phyloP scores from a whole-genome alignment of 2,113 vertebrate species.

The Chinchilla lanigera region DNA sequence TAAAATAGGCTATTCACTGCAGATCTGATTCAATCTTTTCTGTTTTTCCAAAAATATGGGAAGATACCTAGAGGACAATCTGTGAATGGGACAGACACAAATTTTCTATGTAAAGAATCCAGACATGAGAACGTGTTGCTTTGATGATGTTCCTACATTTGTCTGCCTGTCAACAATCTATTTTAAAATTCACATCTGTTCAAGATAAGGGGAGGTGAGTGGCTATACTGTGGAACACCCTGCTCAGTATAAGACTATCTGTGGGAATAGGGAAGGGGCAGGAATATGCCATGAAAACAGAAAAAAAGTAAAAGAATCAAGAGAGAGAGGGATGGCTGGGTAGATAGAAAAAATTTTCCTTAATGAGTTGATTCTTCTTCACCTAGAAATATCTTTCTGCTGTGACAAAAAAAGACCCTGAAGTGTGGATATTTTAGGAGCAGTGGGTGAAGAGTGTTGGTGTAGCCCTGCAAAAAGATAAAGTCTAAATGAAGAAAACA shows the following conservation, averaged over 20 bases:
- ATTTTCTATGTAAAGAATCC: not conserved
- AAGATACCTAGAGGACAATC: not conserved
- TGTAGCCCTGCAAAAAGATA: not conserved
- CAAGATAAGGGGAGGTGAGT: not conserved
- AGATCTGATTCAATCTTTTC: not conserved
- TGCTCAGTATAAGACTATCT: not conserved
- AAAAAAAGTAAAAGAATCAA: not conserved
- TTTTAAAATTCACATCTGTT: not conserved
- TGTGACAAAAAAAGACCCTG: not conserved
- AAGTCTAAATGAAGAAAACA: constrained; percentile 23
- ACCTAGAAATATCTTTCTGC: not conserved
- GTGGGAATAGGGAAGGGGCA: accelerated
- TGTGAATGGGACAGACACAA: not conserved
- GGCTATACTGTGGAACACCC: not conserved
- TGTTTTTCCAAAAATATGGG: not conserved
- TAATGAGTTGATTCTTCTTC: not conserved
- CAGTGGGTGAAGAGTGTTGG: not conserved
- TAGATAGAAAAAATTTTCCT: not conserved
- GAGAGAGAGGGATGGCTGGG: not conserved
- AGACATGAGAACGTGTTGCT: not conserved
- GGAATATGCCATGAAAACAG: accelerated
- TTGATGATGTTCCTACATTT: not conserved
- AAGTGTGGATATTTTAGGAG: not conserved
- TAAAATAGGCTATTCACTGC: not conserved
- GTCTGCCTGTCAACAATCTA: not conserved